phyloP scores from a whole-genome alignment of 1,140 invertebrate genomes.

The Lerema accius region DNA sequence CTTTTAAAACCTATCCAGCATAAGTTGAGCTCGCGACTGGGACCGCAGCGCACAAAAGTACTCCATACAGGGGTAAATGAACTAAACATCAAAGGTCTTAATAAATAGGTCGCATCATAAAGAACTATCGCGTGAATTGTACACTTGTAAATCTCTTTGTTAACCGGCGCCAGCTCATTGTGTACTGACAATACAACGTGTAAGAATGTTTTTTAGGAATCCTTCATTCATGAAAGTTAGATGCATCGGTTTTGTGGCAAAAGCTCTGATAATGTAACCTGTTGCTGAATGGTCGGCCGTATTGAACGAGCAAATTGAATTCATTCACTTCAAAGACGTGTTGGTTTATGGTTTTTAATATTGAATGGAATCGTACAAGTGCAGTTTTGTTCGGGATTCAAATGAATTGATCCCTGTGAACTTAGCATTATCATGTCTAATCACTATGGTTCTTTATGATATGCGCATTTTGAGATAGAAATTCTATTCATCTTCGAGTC shows the following conservation, averaged over 20 bases:
- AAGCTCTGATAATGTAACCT: slow-evolving; percentile 71
- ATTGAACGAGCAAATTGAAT: slow-evolving; percentile 56
- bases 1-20: slow-evolving; percentile 74
- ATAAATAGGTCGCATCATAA: slow-evolving; percentile 72
- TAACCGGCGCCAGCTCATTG: slow-evolving; percentile 74
- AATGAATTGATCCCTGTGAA: slow-evolving; percentile 28
- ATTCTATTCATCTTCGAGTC: too few species aligned
- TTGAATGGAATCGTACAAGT: slow-evolving; percentile 28
- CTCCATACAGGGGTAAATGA: slow-evolving; percentile 43
- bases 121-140: slow-evolving; percentile 79
- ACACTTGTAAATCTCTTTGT: slow-evolving; percentile 80
- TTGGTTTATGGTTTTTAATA: slow-evolving; percentile 32
- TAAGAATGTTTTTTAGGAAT: slow-evolving; percentile 81
- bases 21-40: slow-evolving; percentile 52
- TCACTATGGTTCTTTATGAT: too few species aligned
- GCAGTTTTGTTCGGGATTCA: slow-evolving; percentile 25
- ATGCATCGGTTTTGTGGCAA: slow-evolving; percentile 68
- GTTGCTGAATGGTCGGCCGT: slow-evolving; percentile 60
- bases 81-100: slow-evolving; percentile 58
- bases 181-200: slow-evolving; percentile 79
- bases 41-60: slow-evolving; percentile 42
- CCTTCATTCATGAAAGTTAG: slow-evolving; percentile 76
- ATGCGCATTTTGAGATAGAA: too few species aligned
- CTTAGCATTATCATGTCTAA: too few species aligned
- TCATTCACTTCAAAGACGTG: slow-evolving; percentile 34